Base-by-base conservation (phyloP, 2,888 invertebrate genomes). In the Megastigmus dorsalis region DNA sequence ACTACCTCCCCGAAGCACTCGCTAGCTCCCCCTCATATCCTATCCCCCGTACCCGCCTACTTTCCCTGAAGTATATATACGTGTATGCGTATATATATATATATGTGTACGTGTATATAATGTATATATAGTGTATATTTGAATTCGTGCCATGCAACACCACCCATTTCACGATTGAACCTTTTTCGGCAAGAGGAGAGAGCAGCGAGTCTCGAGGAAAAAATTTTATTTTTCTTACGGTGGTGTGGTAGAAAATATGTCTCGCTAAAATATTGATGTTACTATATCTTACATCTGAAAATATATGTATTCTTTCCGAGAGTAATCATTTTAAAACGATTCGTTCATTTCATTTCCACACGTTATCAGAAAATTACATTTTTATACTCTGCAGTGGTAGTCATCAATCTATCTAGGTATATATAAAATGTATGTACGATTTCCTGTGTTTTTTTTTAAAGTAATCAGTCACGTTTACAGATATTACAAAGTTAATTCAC, bases 1-100 rank as follows among this genome's bases (percentile, higher is more conserved):
- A 80, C 80, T 80, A 80, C 74, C 81, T 81, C 69, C 78, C 74
- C 76, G 60, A 45, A 43, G 66, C 60, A 60, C 55, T 52, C 63
- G 38, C 57, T 63, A 28, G 72, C 55, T 38, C 71, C 75, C n/a
- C 77, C 72, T 73, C 67, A 65, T 67, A 77, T 75, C 74, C 66
- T 69, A 72, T 55, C 74, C 76, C 48, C 63, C 68, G 74, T 52
- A 63, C n/a, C 76, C 71, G 75, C 78, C 74, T 79, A 76, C 80
- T 62, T 30, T 23, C 30, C 66, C 59, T 72, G 7, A 43, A 52
- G 50, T 36, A 41, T 45, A 1, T 15, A 18, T 52, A 43, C 54
- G 15, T 45, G 30, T 55, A 43, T 36, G 62, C 38, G 36, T 13
- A 30, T 20, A 48, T 62, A 45, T 28, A 62, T 30, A 57, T n/a